phyloP scores from a whole-genome alignment of 23 tunicate genomes.

The Phallusia fumigata region DNA sequence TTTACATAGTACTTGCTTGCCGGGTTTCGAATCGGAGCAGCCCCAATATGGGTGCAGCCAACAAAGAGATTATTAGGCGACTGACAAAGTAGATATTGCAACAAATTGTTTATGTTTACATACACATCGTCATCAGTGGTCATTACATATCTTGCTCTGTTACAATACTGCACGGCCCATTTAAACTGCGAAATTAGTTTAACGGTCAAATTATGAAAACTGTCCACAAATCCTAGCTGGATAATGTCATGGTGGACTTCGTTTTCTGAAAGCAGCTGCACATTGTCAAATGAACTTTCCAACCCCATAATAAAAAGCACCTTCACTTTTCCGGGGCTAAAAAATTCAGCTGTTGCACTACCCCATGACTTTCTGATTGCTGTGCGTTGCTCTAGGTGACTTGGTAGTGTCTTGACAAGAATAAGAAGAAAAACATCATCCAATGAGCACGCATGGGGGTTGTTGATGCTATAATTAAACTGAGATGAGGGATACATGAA shows the following conservation, averaged over 20 bases:
- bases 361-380: slow-evolving; percentile 74
- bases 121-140: slow-evolving; percentile 77
- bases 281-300: neutral
- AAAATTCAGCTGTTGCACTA: slow-evolving; percentile 9
- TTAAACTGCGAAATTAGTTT: slow-evolving; percentile 64
- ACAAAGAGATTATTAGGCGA: slow-evolving; percentile 4
- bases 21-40: slow-evolving; percentile 27
- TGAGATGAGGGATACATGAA: neutral
- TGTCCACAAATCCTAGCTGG: slow-evolving; percentile 51
- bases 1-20: slow-evolving; percentile 55
- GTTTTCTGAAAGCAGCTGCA: slow-evolving; percentile 29
- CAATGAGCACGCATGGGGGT: slow-evolving; percentile 19
- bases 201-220: slow-evolving; percentile 59
- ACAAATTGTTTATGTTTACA: slow-evolving; percentile 35
- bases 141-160: slow-evolving; percentile 53
- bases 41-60: slow-evolving; percentile 50
- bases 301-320: slow-evolving; percentile 50
- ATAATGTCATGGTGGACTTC: slow-evolving; percentile 31
- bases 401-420: slow-evolving; percentile 52
- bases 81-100: slow-evolving; percentile 13
- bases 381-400: slow-evolving; percentile 29
- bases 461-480: slow-evolving; percentile 41
- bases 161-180: slow-evolving; percentile 54
- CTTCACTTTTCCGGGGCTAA: neutral
- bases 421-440: slow-evolving; percentile 34